These are phyloP conservation scores for Lepus oiostolus DNA, from an alignment of 2,797 vertebrate genomes.

Conservation along the genomic window DNA sequence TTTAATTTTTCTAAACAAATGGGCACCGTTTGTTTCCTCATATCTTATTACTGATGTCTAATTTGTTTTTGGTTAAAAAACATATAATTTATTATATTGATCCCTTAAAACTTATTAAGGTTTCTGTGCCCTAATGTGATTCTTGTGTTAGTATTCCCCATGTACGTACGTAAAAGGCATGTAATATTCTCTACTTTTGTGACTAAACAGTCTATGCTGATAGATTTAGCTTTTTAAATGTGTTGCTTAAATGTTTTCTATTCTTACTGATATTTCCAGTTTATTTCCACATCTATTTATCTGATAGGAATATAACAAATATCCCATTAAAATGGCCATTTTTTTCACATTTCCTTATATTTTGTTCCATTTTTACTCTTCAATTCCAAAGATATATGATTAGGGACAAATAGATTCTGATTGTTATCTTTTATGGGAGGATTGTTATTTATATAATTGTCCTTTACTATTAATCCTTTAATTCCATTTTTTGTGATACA, in stretches of 20 bases:
- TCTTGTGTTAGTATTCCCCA: background rate
- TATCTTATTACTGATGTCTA: conserved; percentile 52
- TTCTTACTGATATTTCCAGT: background rate
- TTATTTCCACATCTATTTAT: background rate
- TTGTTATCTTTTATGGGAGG: background rate
- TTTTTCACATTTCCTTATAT: background rate
- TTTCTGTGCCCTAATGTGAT: background rate
- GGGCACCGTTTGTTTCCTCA: background rate
- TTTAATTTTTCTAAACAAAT: background rate
- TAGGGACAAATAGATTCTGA: background rate
- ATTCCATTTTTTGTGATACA: conserved; percentile 10
- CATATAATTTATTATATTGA: background rate
- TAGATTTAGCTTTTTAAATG: background rate
- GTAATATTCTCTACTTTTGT: background rate
- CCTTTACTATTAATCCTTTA: background rate
- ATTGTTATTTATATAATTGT: background rate
- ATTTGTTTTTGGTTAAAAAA: conserved; percentile 14
- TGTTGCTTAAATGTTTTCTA: background rate
- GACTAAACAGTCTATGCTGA: background rate
- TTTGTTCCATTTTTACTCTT: background rate
- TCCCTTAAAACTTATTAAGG: background rate
- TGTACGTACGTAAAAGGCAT: background rate
- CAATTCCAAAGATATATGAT: background rate
- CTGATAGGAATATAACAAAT: background rate
- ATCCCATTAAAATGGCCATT: background rate